Percentiles rank a stretch among this genome's conserved stretches.
These are phyloP conservation scores for Pipistrellus kuhlii DNA, from an alignment of 2,797 vertebrate species.

Conservation along the genomic window DNA sequence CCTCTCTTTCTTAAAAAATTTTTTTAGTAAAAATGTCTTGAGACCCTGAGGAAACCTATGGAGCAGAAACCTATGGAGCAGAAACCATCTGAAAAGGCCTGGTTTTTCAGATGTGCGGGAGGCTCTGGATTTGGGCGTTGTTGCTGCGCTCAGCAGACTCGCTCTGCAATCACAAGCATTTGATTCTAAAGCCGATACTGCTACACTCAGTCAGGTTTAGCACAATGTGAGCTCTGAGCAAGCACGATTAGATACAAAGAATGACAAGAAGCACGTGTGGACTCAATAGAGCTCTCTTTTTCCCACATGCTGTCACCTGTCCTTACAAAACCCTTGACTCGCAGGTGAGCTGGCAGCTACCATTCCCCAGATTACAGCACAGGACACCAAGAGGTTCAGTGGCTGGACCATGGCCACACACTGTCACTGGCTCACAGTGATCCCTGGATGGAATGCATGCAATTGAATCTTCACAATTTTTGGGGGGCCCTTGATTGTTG, in stretches of 20 bases:
- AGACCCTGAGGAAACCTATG: conserved; percentile 47
- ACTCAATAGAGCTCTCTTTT: background rate
- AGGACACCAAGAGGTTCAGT: background rate
- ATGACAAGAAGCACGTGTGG: background rate
- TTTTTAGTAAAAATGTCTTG: conserved; percentile 57
- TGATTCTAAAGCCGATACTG: conserved; percentile 66
- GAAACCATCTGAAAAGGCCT: conserved; percentile 23
- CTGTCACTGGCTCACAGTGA: background rate
- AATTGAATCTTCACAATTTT: background rate
- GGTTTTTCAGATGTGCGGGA: background rate
- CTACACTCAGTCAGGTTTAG: conserved; percentile 64
- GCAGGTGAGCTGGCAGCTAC: background rate
- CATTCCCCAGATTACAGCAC: fast-evolving
- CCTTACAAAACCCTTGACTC: background rate
- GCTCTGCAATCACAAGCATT: conserved; percentile 51
- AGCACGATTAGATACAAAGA: conserved; percentile 68
- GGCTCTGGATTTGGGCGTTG: background rate
- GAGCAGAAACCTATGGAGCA: conserved; percentile 62
- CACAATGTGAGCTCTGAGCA: conserved; percentile 52
- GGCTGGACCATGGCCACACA: background rate
- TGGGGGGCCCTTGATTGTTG: background rate
- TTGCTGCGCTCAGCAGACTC: conserved; percentile 71
- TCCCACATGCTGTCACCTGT: background rate
- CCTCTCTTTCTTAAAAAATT: conserved; percentile 41
- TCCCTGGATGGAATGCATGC: background rate